Base-by-base conservation (phyloP, 2,888 invertebrate species). In the Cataglyphis albicans region DNA sequence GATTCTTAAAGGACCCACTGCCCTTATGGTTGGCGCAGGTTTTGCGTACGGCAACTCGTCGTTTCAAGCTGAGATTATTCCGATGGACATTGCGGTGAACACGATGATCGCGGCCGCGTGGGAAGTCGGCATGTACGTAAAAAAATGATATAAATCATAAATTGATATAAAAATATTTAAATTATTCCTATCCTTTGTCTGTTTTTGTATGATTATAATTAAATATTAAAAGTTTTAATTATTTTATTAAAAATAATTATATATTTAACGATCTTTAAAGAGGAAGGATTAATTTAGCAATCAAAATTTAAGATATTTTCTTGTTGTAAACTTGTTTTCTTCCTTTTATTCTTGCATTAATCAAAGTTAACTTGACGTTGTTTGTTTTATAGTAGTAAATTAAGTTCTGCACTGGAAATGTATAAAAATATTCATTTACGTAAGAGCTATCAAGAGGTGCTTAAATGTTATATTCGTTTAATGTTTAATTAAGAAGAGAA, bases 1-100 rank as follows among this genome's bases (percentile, higher is more conserved):
- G 12, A 65, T 87, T 5, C 72, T 94, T 18, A 89, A 88, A 81
- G 93, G 91, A 12, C 82, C 92, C 21, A 92, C 93, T 0, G 93
- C 93, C 0, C 59, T 93, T 15, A 92, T 94, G 88, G 85, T 91
- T 15, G 92, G 93, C 0, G 93, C 93, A 2, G 93, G 93, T 15
- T 86, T 89, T 73, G 89, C 91, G 38, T 78, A 86, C 3, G 93
- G 93, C 25, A 83, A 89, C 1, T 21, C 87, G 5, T 83, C 91
- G 3, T 65, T 90, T 3, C 90, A 87, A 0, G 93, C 91, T 15
- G 90, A 93, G 87, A 83, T 94, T 48, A 84, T 90, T 52, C 93
- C 93, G 4, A 81, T 91, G 67, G 93, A 94, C 68, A 21, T 91
- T 2, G 91, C 90, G 18, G 91, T 87, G 12, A 93, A 94, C 72